Base-by-base conservation (phyloP, 2,797 vertebrate genomes). In the Spinibarbus caldwelli region DNA sequence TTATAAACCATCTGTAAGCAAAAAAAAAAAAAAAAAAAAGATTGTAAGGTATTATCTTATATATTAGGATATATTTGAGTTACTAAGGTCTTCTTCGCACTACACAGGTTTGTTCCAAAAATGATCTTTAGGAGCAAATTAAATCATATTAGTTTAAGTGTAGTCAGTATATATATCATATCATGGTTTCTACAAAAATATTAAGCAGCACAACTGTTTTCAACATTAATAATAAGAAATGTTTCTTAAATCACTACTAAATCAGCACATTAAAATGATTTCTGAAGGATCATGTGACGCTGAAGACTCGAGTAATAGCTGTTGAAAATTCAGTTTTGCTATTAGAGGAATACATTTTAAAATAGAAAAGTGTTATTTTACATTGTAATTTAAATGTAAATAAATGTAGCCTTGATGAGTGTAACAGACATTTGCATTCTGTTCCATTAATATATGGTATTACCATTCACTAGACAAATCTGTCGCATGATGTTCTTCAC, bases 1-100 rank as follows among this genome's bases (percentile, higher is more conserved):
- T 97, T 98, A 91, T 97, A 96, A 84, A 99, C 96, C 97, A 98
- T 97, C 98, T 99, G 93, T 91, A 93, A 87, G 85, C 78, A 31
- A 92, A 15, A 29, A 23, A 29, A 2, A 17, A 62, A 6, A 7
- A 31, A 92, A 15, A 29, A 23, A 29, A 2, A 17, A 62, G 12
- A 7, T 31, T 17, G 14, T 31, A 31, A 17, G 62, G 62, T 17
- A 17, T 19, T 4, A 14, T 31, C 17, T 7, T 49, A 49, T 29
- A 34, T 29, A 26, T 57, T 9, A 77, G 23, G 34, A 10, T 2
- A 59, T 9, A 41, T n/a, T 6, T 12, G 19, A 31, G 9, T 21
- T 47, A 31, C 26, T 19, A 47, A 73, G 15, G 9, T 31, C n/a
- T 72, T n/a, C 19, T 38, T 71, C 6, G 26, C 43, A 9, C 21